Conservation (phyloP, 2,888 invertebrate genomes). For the Dascillus cervinus region DNA sequence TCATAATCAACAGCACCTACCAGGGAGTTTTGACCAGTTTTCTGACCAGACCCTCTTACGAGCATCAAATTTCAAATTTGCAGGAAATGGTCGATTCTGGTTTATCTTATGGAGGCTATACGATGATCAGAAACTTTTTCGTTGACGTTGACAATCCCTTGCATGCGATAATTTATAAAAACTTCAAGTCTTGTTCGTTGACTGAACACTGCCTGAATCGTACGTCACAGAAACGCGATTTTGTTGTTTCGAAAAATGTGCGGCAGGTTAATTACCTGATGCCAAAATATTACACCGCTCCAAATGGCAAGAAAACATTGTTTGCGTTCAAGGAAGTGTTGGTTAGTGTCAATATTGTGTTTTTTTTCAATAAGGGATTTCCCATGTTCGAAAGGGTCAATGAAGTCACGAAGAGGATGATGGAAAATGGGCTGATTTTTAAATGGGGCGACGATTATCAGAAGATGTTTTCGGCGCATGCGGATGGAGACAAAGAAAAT, state of each 20-base stretch:
- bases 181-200: constrained; percentile 14
- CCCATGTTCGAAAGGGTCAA: too few species aligned
- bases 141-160: constrained; percentile 11
- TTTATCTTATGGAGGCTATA: constrained; percentile 41
- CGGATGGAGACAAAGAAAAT: background rate
- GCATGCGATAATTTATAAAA: too few species aligned
- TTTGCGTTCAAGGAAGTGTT: constrained; percentile 12
- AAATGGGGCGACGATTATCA: background rate
- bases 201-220: constrained; percentile 17
- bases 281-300: constrained; percentile 15
- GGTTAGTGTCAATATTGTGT: constrained; percentile 1
- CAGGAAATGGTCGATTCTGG: constrained; percentile 45
- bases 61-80: constrained; percentile 48
- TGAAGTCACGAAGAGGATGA: too few species aligned
- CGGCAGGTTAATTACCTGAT: constrained; percentile 18
- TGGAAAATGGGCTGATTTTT: too few species aligned
- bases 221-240: constrained; percentile 18
- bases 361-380: too few species aligned
- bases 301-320: constrained; percentile 14
- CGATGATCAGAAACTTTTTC: background rate
- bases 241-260: constrained; percentile 17
- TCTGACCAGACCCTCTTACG: constrained; percentile 46
- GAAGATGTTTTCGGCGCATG: background rate
- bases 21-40: constrained; percentile 52
- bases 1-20: constrained; percentile 48